phyloP scores from a whole-genome alignment of 2,113 vertebrate genomes.

The Chiloscyllium plagiosum region DNA sequence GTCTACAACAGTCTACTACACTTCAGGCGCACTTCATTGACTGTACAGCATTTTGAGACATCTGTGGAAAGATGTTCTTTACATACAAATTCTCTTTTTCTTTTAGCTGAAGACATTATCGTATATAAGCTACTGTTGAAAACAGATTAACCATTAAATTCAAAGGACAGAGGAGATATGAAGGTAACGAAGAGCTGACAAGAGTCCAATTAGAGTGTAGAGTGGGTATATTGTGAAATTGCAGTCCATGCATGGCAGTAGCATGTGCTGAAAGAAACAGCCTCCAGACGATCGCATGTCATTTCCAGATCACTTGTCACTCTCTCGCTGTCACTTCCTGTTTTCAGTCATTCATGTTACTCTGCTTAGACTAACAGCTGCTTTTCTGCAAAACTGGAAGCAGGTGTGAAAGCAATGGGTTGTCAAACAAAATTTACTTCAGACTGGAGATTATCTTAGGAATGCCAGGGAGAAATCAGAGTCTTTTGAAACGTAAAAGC shows the following conservation, averaged over 20 bases:
- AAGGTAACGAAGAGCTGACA: background rate
- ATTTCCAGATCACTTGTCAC: background rate
- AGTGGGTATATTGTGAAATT: background rate
- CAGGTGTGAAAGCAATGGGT: background rate
- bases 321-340: background rate
- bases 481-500: background rate
- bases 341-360: background rate
- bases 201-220: background rate
- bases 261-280: background rate
- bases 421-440: constrained; percentile 13
- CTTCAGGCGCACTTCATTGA: too few species aligned
- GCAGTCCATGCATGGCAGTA: background rate
- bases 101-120: too few species aligned
- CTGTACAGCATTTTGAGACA: too few species aligned
- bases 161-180: background rate
- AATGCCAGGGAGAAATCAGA: background rate
- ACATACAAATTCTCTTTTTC: too few species aligned
- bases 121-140: background rate
- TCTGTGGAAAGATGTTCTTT: background rate
- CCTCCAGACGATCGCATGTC: background rate
- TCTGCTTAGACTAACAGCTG: background rate
- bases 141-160: background rate
- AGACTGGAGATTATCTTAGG: background rate
- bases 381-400: background rate
- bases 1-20: too few species aligned